Evolutionary conservation across 2,113 vertebrate species (phyloP), one percentile per base, ranked within the genome.

Genomic region (Anoura caudifer): DNA sequence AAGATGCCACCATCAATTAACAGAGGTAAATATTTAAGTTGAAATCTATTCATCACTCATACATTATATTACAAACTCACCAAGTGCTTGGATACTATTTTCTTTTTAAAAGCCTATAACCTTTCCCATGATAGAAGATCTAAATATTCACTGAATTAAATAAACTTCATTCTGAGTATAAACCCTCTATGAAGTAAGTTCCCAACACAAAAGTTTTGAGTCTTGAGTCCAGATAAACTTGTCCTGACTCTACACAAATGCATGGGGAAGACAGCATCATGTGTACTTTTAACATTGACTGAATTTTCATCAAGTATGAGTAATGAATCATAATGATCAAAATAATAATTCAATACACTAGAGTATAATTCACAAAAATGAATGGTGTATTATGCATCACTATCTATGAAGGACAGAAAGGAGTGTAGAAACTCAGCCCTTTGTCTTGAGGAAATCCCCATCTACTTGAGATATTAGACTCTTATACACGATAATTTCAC

Each of bases 281-380:
- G 43, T 59, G 36, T 75, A 87, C 20, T 92, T 93, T 70, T 79
- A 95, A 95, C 33, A 16, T 45, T 50, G 9, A 69, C 33, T 41
- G 54, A 63, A 79, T 87, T 83, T 67, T 94, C 77, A 96, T 70
- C 26, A 70, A 86, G n/a, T 76, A 82, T 91, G 63, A 94, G 73
- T 86, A 93, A 95, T 69, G 31, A 89, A 28, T 38, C 43, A 43
- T 28, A 73, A 88, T 92, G 36, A 95, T 80, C 76, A 88, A 54
- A 91, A 88, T 88, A 96, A 89, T 91, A 92, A 89, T 93, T 95
- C 90, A 93, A 89, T 88, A 81, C 33, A 87, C 52, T 76, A 79
- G 80, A 77, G 75, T 50, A 81, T 63, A 76, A 94, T 92, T 63
- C 54, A 92, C 73, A 86, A 75, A 41, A 94, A 67, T 67, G 16